Conservation (phyloP, 2,888 invertebrate species). For the Erebia epiphron region DNA sequence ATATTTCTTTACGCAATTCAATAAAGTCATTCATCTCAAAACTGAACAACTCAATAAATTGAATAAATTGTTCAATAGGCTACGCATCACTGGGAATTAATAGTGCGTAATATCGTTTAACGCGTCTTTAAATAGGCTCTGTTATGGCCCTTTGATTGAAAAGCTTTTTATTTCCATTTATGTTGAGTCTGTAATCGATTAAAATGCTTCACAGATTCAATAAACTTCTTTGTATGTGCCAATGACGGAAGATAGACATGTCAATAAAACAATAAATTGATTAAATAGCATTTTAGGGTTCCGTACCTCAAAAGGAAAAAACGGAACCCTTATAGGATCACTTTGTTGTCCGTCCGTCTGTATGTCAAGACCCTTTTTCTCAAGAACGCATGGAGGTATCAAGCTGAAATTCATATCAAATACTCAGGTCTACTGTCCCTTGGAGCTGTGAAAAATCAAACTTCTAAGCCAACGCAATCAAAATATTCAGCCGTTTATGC, state of each 20-base stretch:
- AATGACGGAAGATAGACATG: background rate
- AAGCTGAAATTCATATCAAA: too few species aligned
- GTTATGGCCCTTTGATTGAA: conserved; percentile 15
- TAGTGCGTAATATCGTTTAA: background rate
- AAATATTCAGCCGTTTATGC: too few species aligned
- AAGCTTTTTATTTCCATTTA: background rate
- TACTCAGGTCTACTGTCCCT: too few species aligned
- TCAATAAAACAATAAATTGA: conserved; percentile 3
- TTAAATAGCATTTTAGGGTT: background rate
- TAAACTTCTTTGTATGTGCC: background rate
- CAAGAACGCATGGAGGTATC: too few species aligned
- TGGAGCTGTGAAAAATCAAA: too few species aligned
- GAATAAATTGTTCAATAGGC: conserved; percentile 1
- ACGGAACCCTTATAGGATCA: too few species aligned
- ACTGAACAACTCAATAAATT: conserved; percentile 10
- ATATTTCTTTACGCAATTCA: background rate
- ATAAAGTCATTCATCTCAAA: conserved; percentile 4
- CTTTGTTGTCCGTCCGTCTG: too few species aligned
- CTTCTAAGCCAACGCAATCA: too few species aligned
- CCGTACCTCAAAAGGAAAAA: too few species aligned
- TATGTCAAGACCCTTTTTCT: too few species aligned
- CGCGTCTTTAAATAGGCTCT: conserved; percentile 1
- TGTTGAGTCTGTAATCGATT: conserved; percentile 7
- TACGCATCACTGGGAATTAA: conserved; percentile 13
- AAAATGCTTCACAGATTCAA: background rate